Evolutionary conservation across 1,140 invertebrate genomes (phyloP).

Genomic region (Ceratitis capitata): DNA sequence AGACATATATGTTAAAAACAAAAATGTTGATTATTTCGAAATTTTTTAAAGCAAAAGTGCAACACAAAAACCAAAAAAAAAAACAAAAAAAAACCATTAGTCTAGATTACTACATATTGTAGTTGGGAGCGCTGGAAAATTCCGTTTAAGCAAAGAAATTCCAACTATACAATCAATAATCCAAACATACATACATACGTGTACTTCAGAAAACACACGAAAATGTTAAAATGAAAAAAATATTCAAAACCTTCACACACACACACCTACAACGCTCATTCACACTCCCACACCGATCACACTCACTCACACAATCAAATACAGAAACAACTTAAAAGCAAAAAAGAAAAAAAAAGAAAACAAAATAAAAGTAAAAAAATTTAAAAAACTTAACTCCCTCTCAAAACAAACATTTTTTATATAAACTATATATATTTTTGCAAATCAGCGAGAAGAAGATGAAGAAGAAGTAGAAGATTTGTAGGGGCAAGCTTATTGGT

Average conservation of each 20-base stretch:
- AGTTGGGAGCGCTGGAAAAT: not conserved
- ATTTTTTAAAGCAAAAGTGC: not conserved
- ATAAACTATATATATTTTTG: constrained; percentile 38
- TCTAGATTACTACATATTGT: not conserved
- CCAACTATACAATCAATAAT: too few relatives aligned
- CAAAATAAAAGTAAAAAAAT: not conserved
- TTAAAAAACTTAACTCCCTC: not conserved
- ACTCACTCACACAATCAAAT: not conserved
- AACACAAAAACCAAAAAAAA: constrained; percentile 1
- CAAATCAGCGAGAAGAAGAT: not conserved
- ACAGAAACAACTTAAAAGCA: not conserved
- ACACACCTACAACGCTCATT: not conserved
- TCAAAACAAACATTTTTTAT: constrained; percentile 32
- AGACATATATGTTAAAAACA: constrained; percentile 27
- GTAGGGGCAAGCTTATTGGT: not conserved
- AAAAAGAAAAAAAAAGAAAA: not conserved
- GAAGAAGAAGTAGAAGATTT: not conserved
- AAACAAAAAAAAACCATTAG: not conserved
- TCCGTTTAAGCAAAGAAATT: not conserved
- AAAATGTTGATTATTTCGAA: constrained; percentile 29
- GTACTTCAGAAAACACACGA: not conserved
- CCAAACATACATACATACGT: not conserved
- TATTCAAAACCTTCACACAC: not conserved
- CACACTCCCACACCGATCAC: not conserved
- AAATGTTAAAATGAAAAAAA: too few relatives aligned